A percentile compares a stretch with the other conserved stretches of the same genome.
Conservation (phyloP, 2,797 vertebrate genomes). For the Lutjanus campechanus region DNA sequence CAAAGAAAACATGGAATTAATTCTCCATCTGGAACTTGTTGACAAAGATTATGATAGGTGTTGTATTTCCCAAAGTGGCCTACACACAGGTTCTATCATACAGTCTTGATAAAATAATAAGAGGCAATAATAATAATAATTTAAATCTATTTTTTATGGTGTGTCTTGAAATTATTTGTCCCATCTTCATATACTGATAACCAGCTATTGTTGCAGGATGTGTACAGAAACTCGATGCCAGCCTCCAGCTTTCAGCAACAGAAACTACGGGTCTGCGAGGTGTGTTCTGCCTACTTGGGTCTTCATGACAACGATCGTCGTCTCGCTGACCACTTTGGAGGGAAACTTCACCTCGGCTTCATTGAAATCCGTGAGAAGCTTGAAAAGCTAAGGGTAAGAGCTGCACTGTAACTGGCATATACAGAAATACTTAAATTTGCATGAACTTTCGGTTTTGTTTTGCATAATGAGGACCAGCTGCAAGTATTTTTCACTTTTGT, state of each 20-base stretch:
- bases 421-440: not conserved
- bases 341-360: conserved; percentile 97
- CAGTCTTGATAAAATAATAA: not conserved
- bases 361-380: conserved; percentile 99
- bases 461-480: not conserved
- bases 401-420: no score
- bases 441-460: not conserved
- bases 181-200: no score
- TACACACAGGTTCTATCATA: not conserved
- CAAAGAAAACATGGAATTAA: not conserved
- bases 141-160: not conserved
- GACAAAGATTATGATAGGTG: not conserved
- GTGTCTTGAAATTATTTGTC: not conserved
- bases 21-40: not conserved
- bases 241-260: conserved; percentile 99
- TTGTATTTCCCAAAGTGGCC: not conserved
- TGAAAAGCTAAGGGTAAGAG: conserved; percentile 92
- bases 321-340: conserved; percentile 98
- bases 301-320: conserved; percentile 98
- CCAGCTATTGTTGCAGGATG: conserved; percentile 85
- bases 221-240: conserved; percentile 99
- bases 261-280: conserved; percentile 97
- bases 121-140: not conserved
- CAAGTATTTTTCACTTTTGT: not conserved
- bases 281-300: conserved; percentile 97